Evolutionary conservation across 1,140 invertebrate species (phyloP), one percentile per base, ranked within the genome.

Genomic region (Formica selysi): DNA sequence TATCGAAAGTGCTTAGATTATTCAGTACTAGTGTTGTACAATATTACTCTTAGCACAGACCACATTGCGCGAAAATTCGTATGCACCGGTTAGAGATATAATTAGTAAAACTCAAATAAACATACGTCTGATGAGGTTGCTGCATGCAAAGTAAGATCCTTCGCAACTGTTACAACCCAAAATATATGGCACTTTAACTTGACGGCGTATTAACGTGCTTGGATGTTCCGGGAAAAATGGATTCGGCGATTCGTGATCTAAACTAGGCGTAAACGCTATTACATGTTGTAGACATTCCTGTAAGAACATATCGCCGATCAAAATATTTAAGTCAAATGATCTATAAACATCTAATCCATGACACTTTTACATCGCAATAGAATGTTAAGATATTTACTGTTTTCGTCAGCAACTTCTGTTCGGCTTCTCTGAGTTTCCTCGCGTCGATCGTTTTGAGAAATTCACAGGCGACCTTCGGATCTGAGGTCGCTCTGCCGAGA

Each of bases 101-200:
- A 19, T 67, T 26, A 71, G 62, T 11, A 62, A 81, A 36, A 29
- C 10, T 1, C 3, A 57, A 48, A 8, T 11, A 61, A 73, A 85
- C 29, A 8, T 10, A 79, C 61, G 8, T 16, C 8, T 8, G 8
- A 13, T n/a, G 0, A 61, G 68, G 84, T 85, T 91, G 95, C 94
- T 88, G 48, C 85, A 85, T 8, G 95, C 84, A 11, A 95, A 88
- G 0, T 96, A 83, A 13, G 96, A 88, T 19, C 96, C 96, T 94
- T 97, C 97, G 16, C 94, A 92, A 22, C 89, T 93, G 89, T 95
- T 96, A 59, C 96, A 96, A 0, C 97, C 97, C 22, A 96, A 89
- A 8, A 97, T 95, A 22, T 96, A 93, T 0, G 97, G 97, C 16
- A 97, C 94, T 78, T 96, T 95, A 48, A 95, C 89, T 57, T 95